These are phyloP conservation scores for Macrosiphum euphorbiae DNA, from an alignment of 2,888 invertebrate species.

Conservation along the genomic window DNA sequence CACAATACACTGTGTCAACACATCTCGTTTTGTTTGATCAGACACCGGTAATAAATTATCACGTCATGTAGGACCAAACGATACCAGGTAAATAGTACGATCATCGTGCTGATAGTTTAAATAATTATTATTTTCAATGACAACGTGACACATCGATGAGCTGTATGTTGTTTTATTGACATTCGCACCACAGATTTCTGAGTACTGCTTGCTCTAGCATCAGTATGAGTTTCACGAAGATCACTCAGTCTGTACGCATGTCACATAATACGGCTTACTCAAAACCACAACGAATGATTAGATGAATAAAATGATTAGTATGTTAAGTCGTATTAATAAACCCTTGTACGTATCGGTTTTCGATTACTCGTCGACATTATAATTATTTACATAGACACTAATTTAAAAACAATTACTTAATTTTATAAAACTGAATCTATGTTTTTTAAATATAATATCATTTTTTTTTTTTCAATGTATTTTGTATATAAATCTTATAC, in stretches of 20 bases:
- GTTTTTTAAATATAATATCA: neutral
- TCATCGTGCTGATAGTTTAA: neutral
- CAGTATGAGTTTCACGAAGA: too few relatives aligned
- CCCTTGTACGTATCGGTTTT: neutral
- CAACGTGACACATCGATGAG: neutral
- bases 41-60: neutral
- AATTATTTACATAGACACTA: neutral
- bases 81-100: neutral
- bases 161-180: neutral
- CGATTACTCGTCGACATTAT: neutral
- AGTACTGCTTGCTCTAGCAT: neutral
- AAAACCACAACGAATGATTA: neutral
- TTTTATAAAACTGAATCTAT: neutral
- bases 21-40: neutral
- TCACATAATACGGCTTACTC: neutral
- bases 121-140: neutral
- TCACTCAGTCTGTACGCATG: neutral
- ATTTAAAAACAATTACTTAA: neutral
- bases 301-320: neutral
- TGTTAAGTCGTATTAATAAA: neutral
- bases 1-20: neutral
- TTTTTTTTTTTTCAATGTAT: neutral
- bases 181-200: neutral
- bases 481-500: neutral
- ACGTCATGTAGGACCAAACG: too few relatives aligned